Evolutionary conservation across 2,888 invertebrate species (phyloP), one percentile per base, ranked within the genome.

Genomic region (Aradus depressus): DNA sequence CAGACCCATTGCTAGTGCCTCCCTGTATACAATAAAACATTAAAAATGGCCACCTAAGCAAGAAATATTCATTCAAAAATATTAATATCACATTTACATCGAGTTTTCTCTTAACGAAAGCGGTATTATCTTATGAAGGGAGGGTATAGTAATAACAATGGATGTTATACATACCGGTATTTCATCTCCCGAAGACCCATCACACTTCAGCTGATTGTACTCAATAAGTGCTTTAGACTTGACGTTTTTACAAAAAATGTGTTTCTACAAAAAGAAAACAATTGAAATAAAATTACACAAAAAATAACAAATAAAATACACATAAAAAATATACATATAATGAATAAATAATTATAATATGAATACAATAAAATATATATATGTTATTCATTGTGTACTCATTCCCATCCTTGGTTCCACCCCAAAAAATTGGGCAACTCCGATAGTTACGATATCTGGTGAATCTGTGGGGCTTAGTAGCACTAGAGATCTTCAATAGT

Each of bases 161-260:
- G n/a, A n/a, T n/a, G n/a, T n/a, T n/a, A n/a, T n/a, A n/a, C n/a
- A n/a, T n/a, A n/a, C n/a, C 6, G 26, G 22, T 18, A 26, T 23
- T 2, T 47, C 47, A 5, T 47, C 47, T 31, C 45, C 28, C 8
- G 38, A 26, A 25, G 23, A 47, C 31, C 64, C 52, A 37, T 51
- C 51, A 50, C 32, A 48, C 4, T 55, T 58, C 23, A 59, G 43
- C 25, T 55, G 50, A 4, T 44, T 43, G 45, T 39, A 52, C 37
- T 58, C 59, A 39, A 54, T 41, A 37, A 47, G 53, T 12, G 51
- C 54, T 52, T 61, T 61, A 10, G 55, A 48, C 50, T 62, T 62
- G 3, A 78, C 65, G 4, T 75, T 78, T 64, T 82, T 86, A 63
- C 83, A 80, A 63, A 89, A 88, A 48, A 62, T 85, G 62, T 86